phyloP scores from a whole-genome alignment of 2,888 invertebrate genomes.

The Baccha elongata region DNA sequence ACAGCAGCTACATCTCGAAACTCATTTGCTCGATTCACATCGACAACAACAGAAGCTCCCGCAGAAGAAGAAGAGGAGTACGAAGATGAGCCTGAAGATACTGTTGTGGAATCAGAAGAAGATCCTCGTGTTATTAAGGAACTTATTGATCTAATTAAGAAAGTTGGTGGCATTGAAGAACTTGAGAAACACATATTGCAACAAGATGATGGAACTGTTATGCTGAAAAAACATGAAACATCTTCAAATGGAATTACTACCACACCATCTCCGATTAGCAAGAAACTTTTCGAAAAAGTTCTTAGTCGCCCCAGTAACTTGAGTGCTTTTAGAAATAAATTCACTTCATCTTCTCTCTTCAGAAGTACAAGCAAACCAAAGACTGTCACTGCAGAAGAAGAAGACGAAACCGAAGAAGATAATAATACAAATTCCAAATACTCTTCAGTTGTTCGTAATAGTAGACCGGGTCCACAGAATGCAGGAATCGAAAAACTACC shows the following conservation, averaged over 20 bases:
- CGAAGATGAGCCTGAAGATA: slow-evolving; percentile 82
- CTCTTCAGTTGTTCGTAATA: slow-evolving; percentile 85
- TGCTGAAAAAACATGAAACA: slow-evolving; percentile 81
- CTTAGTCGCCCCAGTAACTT: slow-evolving; percentile 82
- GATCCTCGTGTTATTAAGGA: slow-evolving; percentile 88
- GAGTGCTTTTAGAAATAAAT: slow-evolving; percentile 80
- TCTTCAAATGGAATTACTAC: slow-evolving; percentile 79
- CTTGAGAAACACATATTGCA: slow-evolving; percentile 89
- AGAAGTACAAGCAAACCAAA: slow-evolving; percentile 70
- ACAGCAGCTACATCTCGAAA: slow-evolving; percentile 82
- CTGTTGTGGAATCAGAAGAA: slow-evolving; percentile 80
- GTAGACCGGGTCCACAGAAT: slow-evolving; percentile 85
- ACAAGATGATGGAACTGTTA: slow-evolving; percentile 83
- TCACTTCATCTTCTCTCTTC: slow-evolving; percentile 75
- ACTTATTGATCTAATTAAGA: slow-evolving; percentile 91
- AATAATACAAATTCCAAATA: slow-evolving; percentile 81
- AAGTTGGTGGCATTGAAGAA: slow-evolving; percentile 94
- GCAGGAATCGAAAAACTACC: slow-evolving; percentile 82
- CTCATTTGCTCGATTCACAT: slow-evolving; percentile 80
- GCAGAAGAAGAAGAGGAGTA: slow-evolving; percentile 83
- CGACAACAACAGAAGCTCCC: slow-evolving; percentile 82
- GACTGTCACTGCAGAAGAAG: slow-evolving; percentile 23
- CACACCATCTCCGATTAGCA: slow-evolving; percentile 88
- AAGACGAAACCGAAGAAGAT: slow-evolving; percentile 60
- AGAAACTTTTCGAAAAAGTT: slow-evolving; percentile 90